phyloP scores from a whole-genome alignment of 2,797 vertebrate genomes.

The Poecilia wingei region DNA sequence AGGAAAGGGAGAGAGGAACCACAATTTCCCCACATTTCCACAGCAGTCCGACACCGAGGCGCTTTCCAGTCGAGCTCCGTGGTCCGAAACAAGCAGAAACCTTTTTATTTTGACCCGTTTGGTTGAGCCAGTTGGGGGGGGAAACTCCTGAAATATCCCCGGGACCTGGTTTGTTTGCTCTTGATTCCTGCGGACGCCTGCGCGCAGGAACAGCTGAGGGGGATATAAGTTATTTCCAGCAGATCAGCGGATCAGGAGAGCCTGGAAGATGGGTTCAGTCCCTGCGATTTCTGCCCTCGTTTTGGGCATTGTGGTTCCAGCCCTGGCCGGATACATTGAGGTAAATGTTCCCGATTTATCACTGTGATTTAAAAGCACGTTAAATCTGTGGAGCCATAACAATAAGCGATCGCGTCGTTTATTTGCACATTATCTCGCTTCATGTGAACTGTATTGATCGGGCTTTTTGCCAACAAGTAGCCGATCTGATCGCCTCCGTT shows the following conservation, averaged over 20 bases:
- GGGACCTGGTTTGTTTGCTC: conserved; percentile 34
- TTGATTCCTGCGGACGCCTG: conserved; percentile 37
- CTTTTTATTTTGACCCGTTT: conserved; percentile 36
- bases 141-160: background rate
- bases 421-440: conserved; percentile 12
- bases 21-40: conserved; percentile 44
- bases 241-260: conserved; percentile 31
- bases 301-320: conserved; percentile 83
- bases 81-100: conserved; percentile 45
- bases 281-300: conserved; percentile 80
- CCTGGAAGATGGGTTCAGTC: conserved; percentile 77
- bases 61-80: conserved; percentile 1
- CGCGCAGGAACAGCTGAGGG: conserved; percentile 24
- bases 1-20: conserved; percentile 3
- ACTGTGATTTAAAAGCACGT: background rate
- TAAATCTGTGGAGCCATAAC: background rate
- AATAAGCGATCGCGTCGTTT: conserved; percentile 2
- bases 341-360: conserved; percentile 63
- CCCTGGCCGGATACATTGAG: conserved; percentile 90
- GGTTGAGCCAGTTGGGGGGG: background rate
- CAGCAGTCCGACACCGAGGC: conserved; percentile 23
- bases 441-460: conserved; percentile 7
- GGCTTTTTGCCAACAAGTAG: conserved; percentile 6
- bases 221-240: conserved; percentile 67
- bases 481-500: conserved; percentile 1